phyloP scores from a whole-genome alignment of 2,113 vertebrate genomes.

The Girardinichthys multiradiatus region DNA sequence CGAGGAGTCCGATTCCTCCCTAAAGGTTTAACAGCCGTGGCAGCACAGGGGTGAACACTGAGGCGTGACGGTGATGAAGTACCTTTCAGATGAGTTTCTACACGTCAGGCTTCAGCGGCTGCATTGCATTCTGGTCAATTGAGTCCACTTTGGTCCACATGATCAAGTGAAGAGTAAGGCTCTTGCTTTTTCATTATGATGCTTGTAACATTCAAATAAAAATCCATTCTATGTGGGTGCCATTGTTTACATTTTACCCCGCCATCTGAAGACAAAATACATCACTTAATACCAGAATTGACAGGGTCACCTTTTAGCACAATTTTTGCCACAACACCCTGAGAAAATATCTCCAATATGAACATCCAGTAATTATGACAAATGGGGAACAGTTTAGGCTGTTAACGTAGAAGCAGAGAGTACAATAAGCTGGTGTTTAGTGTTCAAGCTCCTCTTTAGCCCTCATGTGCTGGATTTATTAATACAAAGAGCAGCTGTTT shows the following conservation, averaged over 20 bases:
- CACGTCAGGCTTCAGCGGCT: not conserved
- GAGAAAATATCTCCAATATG: constrained; percentile 42
- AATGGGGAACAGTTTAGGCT: not conserved
- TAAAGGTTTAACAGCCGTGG: not conserved
- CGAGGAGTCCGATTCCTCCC: not conserved
- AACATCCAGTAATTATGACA: constrained; percentile 37
- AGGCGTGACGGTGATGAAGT: not conserved
- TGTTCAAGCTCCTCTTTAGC: constrained; percentile 30
- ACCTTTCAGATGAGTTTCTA: not conserved
- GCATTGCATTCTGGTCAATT: not conserved
- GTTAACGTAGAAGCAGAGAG: not conserved
- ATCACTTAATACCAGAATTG: not conserved
- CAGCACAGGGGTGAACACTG: not conserved
- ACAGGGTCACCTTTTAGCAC: not conserved
- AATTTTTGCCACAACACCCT: constrained; percentile 23
- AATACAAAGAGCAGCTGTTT: constrained; percentile 11
- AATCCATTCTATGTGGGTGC: not conserved
- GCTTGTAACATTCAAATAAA: constrained; percentile 3
- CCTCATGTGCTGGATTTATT: constrained; percentile 38
- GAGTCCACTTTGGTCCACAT: not conserved
- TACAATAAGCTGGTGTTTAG: constrained; percentile 52
- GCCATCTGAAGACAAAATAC: not conserved
- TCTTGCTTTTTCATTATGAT: not conserved
- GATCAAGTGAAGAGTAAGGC: not conserved
- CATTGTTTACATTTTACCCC: constrained; percentile 2